These are phyloP conservation scores for Apus apus DNA, from an alignment of 2,113 vertebrate genomes.

Conservation along the genomic window DNA sequence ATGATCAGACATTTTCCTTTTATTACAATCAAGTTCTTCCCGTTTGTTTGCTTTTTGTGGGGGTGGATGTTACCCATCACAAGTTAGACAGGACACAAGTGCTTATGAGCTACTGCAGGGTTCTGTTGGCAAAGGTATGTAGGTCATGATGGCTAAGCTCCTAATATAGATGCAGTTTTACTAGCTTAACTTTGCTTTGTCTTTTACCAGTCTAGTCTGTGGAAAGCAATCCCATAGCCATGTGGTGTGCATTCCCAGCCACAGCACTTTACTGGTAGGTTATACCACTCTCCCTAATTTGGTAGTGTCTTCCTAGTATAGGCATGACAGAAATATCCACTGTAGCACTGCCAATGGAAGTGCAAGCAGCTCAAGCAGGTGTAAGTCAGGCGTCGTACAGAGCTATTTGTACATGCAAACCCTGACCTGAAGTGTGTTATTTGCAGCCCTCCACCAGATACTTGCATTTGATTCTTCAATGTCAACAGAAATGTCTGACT, in stretches of 20 bases:
- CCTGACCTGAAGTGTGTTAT: slow-evolving; percentile 15
- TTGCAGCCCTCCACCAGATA: slow-evolving; percentile 52
- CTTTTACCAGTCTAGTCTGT: not conserved
- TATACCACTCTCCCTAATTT: not conserved
- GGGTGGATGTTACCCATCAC: not conserved
- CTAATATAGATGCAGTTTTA: slow-evolving; percentile 4
- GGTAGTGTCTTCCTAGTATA: not conserved
- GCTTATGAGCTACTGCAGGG: slow-evolving; percentile 34
- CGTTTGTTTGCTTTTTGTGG: not conserved
- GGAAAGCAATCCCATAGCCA: not conserved
- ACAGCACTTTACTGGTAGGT: rapidly evolving
- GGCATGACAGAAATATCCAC: not conserved
- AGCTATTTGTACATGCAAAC: slow-evolving; percentile 40
- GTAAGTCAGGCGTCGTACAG: not conserved
- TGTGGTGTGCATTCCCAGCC: not conserved
- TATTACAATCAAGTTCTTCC: not conserved
- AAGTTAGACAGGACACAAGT: slow-evolving; percentile 4
- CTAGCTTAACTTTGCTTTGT: not conserved
- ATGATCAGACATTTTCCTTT: not conserved
- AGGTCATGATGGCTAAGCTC: not conserved
- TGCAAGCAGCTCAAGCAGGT: not conserved
- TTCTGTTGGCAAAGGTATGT: not conserved
- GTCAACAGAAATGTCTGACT: slow-evolving; percentile 58
- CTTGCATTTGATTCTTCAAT: slow-evolving; percentile 62
- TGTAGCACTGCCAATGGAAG: not conserved